Percentiles rank a stretch among this genome's conserved stretches.
Evolutionary conservation across 2,113 vertebrate species (phyloP).

Genomic region (Tangachromis dhanisi): DNA sequence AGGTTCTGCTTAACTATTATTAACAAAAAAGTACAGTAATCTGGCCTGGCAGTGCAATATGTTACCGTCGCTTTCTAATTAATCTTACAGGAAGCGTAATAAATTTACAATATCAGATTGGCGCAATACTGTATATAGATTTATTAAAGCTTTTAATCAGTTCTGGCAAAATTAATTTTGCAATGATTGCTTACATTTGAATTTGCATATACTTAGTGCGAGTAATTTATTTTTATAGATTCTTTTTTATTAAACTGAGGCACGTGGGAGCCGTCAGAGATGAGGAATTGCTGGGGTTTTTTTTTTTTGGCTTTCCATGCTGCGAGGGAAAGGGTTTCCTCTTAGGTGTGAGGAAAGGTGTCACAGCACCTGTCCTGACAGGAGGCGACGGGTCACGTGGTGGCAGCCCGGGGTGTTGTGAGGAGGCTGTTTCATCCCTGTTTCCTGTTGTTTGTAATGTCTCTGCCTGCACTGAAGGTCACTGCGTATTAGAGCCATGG

Average conservation of each 20-base stretch:
- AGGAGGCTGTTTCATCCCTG: not conserved
- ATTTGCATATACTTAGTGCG: constrained; percentile 98
- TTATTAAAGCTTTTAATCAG: constrained; percentile 99
- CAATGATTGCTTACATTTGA: constrained; percentile 99
- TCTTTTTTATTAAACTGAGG: constrained; percentile 92
- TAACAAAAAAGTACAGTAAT: constrained; percentile 96
- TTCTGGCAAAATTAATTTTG: constrained; percentile 99
- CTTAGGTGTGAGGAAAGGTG: not conserved
- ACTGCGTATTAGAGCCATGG: not conserved
- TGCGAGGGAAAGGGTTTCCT: not conserved
- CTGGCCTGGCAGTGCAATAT: constrained; percentile 97
- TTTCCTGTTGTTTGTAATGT: not conserved
- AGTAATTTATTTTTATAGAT: constrained; percentile 99
- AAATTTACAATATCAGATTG: constrained; percentile 99
- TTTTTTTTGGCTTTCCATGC: constrained; percentile 57
- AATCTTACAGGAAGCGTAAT: constrained; percentile 99
- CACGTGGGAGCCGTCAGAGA: constrained; percentile 79
- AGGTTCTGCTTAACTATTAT: constrained; percentile 98
- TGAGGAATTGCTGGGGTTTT: constrained; percentile 70
- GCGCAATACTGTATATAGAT: constrained; percentile 98
- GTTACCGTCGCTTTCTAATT: constrained; percentile 99
- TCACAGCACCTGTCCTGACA: not conserved
- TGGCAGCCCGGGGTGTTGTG: not conserved
- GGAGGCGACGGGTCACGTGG: not conserved
- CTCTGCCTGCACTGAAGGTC: not conserved